These are phyloP conservation scores for Numida meleagris DNA, from an alignment of 2,113 vertebrate genomes.

Conservation along the genomic window DNA sequence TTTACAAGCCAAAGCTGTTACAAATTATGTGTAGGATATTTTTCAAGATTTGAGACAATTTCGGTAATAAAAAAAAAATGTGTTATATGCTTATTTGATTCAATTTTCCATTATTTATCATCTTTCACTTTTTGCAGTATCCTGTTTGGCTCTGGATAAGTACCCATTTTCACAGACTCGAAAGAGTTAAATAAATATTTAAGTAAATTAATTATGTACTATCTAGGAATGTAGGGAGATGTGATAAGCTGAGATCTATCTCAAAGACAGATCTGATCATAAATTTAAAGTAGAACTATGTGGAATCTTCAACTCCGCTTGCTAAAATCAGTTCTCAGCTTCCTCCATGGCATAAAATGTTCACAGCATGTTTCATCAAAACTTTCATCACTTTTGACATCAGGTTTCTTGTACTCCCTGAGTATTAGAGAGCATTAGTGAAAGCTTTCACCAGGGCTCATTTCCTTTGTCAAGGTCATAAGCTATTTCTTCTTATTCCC, in stretches of 20 bases:
- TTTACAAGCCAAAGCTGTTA: neutral
- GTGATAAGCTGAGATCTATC: neutral
- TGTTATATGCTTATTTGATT: neutral
- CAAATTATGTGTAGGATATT: neutral
- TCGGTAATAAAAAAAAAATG: neutral
- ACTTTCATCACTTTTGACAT: constrained; percentile 24
- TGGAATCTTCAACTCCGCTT: neutral
- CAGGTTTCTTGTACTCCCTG: neutral
- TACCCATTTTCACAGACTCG: neutral
- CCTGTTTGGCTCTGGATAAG: neutral
- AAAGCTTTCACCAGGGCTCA: constrained; percentile 13
- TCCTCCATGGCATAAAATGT: neutral
- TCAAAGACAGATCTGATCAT: neutral
- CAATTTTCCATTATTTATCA: neutral
- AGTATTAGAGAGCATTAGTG: constrained; percentile 49
- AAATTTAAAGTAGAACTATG: neutral
- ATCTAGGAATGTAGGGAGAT: neutral
- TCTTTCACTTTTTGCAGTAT: neutral
- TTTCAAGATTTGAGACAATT: constrained; percentile 31
- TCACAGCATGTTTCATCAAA: neutral
- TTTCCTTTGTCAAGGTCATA: constrained; percentile 27
- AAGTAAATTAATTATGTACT: neutral
- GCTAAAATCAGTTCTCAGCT: neutral
- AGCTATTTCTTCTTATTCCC: constrained; percentile 36
- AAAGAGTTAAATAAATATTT: neutral